Conservation (phyloP, 2,888 invertebrate species). For the Timandra comae region DNA sequence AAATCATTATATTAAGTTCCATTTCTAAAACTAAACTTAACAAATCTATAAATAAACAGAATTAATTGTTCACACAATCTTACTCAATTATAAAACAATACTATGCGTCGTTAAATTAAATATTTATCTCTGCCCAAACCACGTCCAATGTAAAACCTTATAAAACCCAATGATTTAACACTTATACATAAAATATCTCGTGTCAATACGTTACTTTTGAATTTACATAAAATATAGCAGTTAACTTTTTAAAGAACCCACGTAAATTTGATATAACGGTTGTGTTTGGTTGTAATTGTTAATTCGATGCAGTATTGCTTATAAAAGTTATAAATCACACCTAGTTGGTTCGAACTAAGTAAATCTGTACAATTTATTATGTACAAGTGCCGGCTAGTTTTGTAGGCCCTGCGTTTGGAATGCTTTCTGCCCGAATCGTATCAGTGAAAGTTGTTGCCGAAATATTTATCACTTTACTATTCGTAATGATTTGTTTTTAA, state of each 20-base stretch:
- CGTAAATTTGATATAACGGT: constrained; percentile 43
- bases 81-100: no score
- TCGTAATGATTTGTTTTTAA: no score
- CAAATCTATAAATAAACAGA: no score
- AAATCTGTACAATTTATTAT: constrained; percentile 60
- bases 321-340: constrained; percentile 68
- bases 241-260: constrained; percentile 33
- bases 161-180: constrained; percentile 7
- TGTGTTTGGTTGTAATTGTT: constrained; percentile 51
- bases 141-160: no score
- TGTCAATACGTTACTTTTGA: constrained; percentile 26
- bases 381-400: constrained; percentile 30
- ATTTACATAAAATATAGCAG: constrained; percentile 27
- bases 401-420: no score
- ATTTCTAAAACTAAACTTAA: no score
- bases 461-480: background rate
- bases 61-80: no score
- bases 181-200: constrained; percentile 12
- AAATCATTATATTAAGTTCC: no score
- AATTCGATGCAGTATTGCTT: constrained; percentile 62
- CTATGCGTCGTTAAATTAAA: no score
- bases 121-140: no score
- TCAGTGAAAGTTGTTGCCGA: no score
- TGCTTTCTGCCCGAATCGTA: background rate
- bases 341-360: constrained; percentile 50